Conservation (phyloP, 2,888 invertebrate genomes). For the Drosophila nr. medialis region DNA sequence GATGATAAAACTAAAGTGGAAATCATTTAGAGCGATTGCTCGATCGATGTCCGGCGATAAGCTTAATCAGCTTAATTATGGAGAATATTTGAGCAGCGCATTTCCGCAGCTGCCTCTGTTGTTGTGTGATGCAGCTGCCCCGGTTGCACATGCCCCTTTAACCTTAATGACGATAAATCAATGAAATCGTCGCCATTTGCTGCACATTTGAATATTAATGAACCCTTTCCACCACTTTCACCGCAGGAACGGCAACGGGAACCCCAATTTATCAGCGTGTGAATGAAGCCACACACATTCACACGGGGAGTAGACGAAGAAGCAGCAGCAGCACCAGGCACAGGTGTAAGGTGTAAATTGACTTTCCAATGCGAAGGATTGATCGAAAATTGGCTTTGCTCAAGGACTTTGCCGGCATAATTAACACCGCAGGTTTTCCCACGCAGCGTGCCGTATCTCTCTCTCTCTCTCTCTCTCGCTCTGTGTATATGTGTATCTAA, state of each 20-base stretch:
- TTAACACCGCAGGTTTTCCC: conserved; percentile 81
- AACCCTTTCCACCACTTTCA: conserved; percentile 69
- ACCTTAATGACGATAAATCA: conserved; percentile 62
- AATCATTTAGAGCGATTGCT: conserved; percentile 48
- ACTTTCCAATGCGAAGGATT: conserved; percentile 67
- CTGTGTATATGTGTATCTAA: conserved; percentile 51
- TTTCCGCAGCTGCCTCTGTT: conserved; percentile 43
- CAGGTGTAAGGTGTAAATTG: conserved; percentile 72
- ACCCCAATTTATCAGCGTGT: conserved; percentile 77
- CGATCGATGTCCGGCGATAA: conserved; percentile 38
- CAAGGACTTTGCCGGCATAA: conserved; percentile 66
- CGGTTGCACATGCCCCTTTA: conserved; percentile 8
- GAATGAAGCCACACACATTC: conserved; percentile 76
- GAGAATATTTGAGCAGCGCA: conserved; percentile 44
- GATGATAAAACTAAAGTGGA: conserved; percentile 38
- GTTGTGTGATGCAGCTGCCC: conserved; percentile 49
- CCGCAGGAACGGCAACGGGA: conserved; percentile 28
- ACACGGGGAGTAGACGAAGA: not conserved
- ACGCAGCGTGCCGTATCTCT: conserved; percentile 58
- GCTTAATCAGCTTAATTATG: conserved; percentile 49
- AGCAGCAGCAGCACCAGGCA: conserved; percentile 7
- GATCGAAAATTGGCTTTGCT: conserved; percentile 30
- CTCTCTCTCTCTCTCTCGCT: conserved; percentile 4
- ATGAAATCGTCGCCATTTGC: conserved; percentile 53
- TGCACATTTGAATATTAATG: conserved; percentile 71